Conservation (phyloP, 2,888 invertebrate species). For the Volucella inflata region DNA sequence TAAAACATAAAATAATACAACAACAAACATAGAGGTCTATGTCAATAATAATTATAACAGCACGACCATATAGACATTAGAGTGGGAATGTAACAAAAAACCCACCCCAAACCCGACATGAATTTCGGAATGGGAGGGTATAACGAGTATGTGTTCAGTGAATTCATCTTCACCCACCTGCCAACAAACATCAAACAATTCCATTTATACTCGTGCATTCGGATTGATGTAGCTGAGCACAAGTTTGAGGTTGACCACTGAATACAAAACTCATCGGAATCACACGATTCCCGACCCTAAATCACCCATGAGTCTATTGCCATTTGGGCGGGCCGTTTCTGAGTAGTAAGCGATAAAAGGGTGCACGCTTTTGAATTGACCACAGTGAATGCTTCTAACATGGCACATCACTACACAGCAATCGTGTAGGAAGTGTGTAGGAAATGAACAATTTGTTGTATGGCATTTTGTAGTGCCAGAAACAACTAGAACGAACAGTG, state of each 20-base stretch:
- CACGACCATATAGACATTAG: slow-evolving; percentile 21
- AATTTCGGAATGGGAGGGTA: slow-evolving; percentile 29
- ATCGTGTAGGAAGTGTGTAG: slow-evolving; percentile 25
- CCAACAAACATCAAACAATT: neutral
- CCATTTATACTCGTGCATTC: neutral
- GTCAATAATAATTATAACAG: slow-evolving; percentile 61
- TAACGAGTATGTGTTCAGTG: slow-evolving; percentile 5
- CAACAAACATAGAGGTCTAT: slow-evolving; percentile 6
- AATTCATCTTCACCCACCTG: neutral
- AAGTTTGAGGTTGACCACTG: slow-evolving; percentile 60
- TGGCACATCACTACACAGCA: slow-evolving; percentile 31
- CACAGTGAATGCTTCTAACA: slow-evolving; percentile 61
- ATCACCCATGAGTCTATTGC: slow-evolving; percentile 17
- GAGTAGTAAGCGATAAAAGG: neutral
- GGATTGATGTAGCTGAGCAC: slow-evolving; percentile 26
- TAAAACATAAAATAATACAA: too few species aligned
- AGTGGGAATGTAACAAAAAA: neutral
- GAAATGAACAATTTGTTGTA: slow-evolving; percentile 44
- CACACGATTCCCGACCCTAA: slow-evolving; percentile 11
- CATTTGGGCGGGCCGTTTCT: too few species aligned
- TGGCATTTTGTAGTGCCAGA: slow-evolving; percentile 2
- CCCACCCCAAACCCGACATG: neutral
- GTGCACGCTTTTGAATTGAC: slow-evolving; percentile 51
- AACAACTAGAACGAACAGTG: too few species aligned
- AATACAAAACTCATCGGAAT: slow-evolving; percentile 17